Conservation (phyloP, 2,888 invertebrate species). For the Agriopis marginaria region DNA sequence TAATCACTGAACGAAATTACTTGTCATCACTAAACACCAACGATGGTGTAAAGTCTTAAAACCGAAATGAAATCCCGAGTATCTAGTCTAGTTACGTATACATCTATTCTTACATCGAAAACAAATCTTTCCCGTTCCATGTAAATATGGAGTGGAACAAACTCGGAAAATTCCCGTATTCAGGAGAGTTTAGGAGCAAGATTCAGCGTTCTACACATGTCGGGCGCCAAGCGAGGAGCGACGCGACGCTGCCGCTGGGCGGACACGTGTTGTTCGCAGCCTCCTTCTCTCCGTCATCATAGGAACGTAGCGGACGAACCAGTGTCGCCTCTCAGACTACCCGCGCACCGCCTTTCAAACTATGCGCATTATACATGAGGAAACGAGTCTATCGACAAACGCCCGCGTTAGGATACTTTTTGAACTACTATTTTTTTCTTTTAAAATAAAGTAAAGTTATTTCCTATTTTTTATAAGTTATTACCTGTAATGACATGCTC, state of each 20-base stretch:
- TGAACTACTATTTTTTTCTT: not conserved
- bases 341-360: constrained; percentile 55
- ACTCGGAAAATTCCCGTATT: constrained; percentile 71
- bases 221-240: constrained; percentile 55
- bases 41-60: not conserved
- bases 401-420: not conserved
- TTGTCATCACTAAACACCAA: not conserved
- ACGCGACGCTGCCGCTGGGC: constrained; percentile 69
- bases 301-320: constrained; percentile 61
- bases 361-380: constrained; percentile 82
- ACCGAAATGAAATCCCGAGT: not conserved
- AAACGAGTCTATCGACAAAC: constrained; percentile 2
- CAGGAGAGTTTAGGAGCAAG: constrained; percentile 63
- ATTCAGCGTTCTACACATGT: constrained; percentile 75
- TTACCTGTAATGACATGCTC: no score
- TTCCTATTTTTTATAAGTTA: no score
- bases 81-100: not conserved
- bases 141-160: constrained; percentile 78
- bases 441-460: no score
- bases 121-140: constrained; percentile 71
- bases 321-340: constrained; percentile 46
- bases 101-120: constrained; percentile 51
- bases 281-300: constrained; percentile 59
- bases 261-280: constrained; percentile 68
- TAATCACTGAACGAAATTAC: not conserved